Conservation (phyloP, 2,888 invertebrate species). For the Mythimna albipuncta region DNA sequence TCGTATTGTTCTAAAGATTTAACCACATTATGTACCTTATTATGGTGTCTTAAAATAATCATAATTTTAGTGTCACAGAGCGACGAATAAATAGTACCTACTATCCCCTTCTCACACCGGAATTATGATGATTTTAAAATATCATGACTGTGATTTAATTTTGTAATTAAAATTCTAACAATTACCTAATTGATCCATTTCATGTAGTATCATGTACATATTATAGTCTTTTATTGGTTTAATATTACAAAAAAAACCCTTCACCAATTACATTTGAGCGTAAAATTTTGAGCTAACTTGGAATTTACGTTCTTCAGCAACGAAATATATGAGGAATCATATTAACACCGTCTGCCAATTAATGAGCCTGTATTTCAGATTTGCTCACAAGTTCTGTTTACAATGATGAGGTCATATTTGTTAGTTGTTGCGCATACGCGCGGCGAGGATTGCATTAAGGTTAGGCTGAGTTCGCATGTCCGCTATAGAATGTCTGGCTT, state of each 20-base stretch:
- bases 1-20: conserved; percentile 9
- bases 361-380: conserved; percentile 37
- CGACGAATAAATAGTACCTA: too few relatives aligned
- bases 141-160: conserved; percentile 23
- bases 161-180: conserved; percentile 22
- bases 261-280: conserved; percentile 60
- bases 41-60: too few relatives aligned
- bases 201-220: conserved; percentile 7
- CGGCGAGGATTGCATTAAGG: conserved; percentile 76
- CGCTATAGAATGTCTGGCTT: conserved; percentile 86
- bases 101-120: too few relatives aligned
- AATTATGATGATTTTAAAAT: too few relatives aligned
- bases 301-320: conserved; percentile 29
- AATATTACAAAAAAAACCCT: conserved; percentile 25
- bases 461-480: conserved; percentile 82
- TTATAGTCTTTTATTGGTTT: conserved; percentile 37
- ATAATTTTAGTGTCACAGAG: too few relatives aligned
- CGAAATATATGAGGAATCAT: conserved; percentile 31
- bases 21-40: neutral
- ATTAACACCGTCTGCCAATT: conserved; percentile 29
- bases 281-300: conserved; percentile 62
- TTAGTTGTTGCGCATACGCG: conserved; percentile 71
- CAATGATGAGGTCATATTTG: conserved; percentile 34
- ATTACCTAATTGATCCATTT: conserved; percentile 35
- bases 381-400: conserved; percentile 17